Base-by-base conservation (phyloP, 2,888 invertebrate species). In the Argyresthia albistria region DNA sequence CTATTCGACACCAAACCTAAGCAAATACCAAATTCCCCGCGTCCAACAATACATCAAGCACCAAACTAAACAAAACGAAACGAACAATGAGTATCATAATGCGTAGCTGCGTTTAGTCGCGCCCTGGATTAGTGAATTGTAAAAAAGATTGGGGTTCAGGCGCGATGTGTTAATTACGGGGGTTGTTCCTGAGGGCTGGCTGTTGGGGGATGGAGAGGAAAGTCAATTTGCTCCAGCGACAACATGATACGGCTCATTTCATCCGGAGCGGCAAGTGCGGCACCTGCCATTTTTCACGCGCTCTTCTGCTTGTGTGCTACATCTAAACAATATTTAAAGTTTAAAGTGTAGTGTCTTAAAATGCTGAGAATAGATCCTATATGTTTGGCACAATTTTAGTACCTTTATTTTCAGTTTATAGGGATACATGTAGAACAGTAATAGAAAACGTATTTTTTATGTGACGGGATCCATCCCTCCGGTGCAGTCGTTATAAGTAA, bases 231-330 rank as follows among this genome's bases (percentile, higher is more conserved):
- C 89, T 89, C 83, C 88, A 83, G 86, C 89, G 82, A 89, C 71
- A 74, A 77, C 90, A 90, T 88, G 90, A 89, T 89, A 88, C 87
- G 86, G 89, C 89, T 89, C 90, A 90, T 90, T 90, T 89, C 87
- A 80, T 84, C 73, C 69, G 60, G 67, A 67, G 76, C 80, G 83
- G 84, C 87, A 86, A 87, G 87, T 86, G 84, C 67, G 68, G 74
- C 87, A 87, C 87, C 87, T 88, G 88, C 79, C 80, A 80, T 69
- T 66, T 78, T 74, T 73, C 76, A 64, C 72, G 67, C 60, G 65
- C 67, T 65, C 35, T 39, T 7, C 39, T n/a, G n/a, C n/a, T 25
- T 25, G 25, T 25, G 2, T 25, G 25, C 25, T 2, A n/a, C n/a
- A n/a, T 2, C 25, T 6, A 25, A 25, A 4, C 25, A 25, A 25